These are phyloP conservation scores for Nebria brevicollis DNA, from an alignment of 2,888 invertebrate species.

Conservation along the genomic window DNA sequence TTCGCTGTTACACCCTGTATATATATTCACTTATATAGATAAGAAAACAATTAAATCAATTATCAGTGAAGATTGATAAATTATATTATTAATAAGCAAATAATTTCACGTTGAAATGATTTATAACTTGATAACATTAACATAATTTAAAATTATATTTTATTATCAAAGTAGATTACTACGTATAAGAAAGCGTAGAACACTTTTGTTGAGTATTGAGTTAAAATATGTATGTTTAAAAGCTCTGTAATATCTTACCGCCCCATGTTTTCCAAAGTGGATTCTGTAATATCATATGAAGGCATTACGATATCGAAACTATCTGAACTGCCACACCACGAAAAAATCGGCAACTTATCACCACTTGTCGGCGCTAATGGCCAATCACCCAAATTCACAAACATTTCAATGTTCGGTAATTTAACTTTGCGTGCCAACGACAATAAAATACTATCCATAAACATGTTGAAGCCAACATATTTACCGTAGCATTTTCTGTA, in stretches of 20 bases:
- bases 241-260: slow-evolving; percentile 67
- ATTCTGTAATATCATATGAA: slow-evolving; percentile 94
- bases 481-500: slow-evolving; percentile 92
- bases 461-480: slow-evolving; percentile 96
- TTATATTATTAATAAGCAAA: too few species aligned
- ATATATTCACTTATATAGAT: too few species aligned
- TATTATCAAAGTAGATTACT: too few species aligned
- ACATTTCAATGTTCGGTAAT: slow-evolving; percentile 89
- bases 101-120: too few species aligned
- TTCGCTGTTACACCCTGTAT: too few species aligned
- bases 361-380: slow-evolving; percentile 74
- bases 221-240: too few species aligned
- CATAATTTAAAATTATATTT: too few species aligned
- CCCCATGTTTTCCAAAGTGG: slow-evolving; percentile 92
- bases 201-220: too few species aligned
- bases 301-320: slow-evolving; percentile 92
- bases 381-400: slow-evolving; percentile 96
- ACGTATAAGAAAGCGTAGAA: too few species aligned
- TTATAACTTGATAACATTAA: too few species aligned
- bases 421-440: slow-evolving; percentile 82
- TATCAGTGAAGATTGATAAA: too few species aligned
- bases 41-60: too few species aligned
- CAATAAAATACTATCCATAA: slow-evolving; percentile 87
- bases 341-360: slow-evolving; percentile 79
- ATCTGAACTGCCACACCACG: slow-evolving; percentile 94